Conservation (phyloP, 1,140 invertebrate genomes). For the Drosophila mayri region DNA sequence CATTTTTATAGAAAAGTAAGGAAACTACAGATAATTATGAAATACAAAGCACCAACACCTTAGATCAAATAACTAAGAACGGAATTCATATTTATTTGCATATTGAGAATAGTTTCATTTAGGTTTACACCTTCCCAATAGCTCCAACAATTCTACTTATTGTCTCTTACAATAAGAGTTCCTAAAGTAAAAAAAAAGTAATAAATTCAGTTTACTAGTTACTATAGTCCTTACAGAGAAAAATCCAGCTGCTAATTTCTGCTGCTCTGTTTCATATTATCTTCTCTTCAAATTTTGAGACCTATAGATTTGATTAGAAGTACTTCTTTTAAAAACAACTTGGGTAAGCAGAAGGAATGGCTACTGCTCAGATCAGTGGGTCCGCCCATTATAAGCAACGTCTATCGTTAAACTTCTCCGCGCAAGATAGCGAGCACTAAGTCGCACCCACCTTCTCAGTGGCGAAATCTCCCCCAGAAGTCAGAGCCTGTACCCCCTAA, state of each 20-base stretch:
- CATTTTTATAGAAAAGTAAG: too few relatives aligned
- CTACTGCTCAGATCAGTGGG: constrained; percentile 6
- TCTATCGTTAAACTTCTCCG: constrained; percentile 55
- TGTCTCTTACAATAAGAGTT: not conserved
- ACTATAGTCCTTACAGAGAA: not conserved
- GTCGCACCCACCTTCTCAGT: constrained; percentile 7
- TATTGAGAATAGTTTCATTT: not conserved
- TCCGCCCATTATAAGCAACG: constrained; percentile 29
- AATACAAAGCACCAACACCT: not conserved
- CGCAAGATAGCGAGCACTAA: constrained; percentile 15
- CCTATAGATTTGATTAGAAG: constrained; percentile 51
- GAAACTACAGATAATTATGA: too few relatives aligned
- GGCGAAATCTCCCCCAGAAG: constrained; percentile 2
- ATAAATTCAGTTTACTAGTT: not conserved
- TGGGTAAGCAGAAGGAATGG: not conserved
- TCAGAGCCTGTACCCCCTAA: constrained; percentile 17
- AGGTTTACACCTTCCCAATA: not conserved
- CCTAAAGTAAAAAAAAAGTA: not conserved
- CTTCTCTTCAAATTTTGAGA: not conserved
- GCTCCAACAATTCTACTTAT: not conserved
- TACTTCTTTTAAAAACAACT: constrained; percentile 7
- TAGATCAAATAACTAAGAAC: too few relatives aligned
- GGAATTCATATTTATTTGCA: not conserved
- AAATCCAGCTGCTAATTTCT: not conserved
- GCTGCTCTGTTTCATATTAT: not conserved